Conservation (phyloP, 92 coral and sea anemone species). For the Heliopora coerulea region DNA sequence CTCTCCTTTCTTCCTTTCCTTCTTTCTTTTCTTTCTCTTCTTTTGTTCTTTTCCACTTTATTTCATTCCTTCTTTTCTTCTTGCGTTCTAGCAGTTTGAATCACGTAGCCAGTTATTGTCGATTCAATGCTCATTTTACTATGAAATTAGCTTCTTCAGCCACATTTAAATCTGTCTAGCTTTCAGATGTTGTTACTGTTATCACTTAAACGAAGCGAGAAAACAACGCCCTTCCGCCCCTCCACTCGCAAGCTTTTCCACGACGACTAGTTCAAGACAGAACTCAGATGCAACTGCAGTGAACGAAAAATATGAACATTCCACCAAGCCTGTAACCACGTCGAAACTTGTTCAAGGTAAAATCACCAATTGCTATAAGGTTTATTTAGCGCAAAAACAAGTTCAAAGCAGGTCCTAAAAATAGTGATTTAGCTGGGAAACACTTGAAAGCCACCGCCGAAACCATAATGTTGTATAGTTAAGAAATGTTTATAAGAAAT, state of each 20-base stretch:
- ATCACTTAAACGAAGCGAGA: constrained; percentile 78
- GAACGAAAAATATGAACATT: constrained; percentile 3
- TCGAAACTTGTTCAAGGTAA: not conserved
- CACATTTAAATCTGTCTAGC: constrained; percentile 49
- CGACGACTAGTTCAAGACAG: constrained; percentile 44
- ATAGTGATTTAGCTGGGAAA: too few species aligned
- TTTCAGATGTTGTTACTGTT: constrained; percentile 95
- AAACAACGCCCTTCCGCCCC: constrained; percentile 92
- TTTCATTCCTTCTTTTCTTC: not conserved
- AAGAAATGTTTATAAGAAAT: too few species aligned
- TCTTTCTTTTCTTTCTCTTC: not conserved
- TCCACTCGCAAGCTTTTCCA: constrained; percentile 76
- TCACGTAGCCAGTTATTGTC: too few species aligned
- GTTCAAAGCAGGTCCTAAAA: too few species aligned
- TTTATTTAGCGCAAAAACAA: too few species aligned
- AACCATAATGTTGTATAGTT: too few species aligned
- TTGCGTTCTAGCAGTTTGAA: not conserved
- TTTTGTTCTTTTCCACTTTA: not conserved
- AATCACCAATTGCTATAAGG: too few species aligned
- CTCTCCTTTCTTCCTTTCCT: not conserved
- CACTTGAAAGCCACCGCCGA: too few species aligned
- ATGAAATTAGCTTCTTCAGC: not conserved
- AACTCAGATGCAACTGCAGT: constrained; percentile 38
- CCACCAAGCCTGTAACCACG: not conserved
- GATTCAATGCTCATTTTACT: too few species aligned